These are phyloP conservation scores for Notarius quadriscutis DNA, from an alignment of 2,113 vertebrate genomes.

Conservation along the genomic window DNA sequence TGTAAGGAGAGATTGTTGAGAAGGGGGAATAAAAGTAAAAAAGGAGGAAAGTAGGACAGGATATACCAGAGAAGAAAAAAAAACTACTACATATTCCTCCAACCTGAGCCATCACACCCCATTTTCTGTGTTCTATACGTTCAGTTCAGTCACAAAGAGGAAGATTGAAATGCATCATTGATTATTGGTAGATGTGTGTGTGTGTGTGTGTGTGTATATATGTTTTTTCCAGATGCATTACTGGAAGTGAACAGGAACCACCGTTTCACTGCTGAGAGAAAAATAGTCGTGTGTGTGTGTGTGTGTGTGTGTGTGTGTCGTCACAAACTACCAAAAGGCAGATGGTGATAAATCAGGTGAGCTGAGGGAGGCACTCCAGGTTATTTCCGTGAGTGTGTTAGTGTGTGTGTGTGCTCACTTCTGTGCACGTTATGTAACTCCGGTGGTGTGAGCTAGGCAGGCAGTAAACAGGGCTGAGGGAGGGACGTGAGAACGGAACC, in stretches of 20 bases:
- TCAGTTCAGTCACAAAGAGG: not conserved
- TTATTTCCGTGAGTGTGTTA: conserved; percentile 49
- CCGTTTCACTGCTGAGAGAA: not conserved
- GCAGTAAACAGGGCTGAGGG: conserved; percentile 43
- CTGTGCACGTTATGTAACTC: conserved; percentile 45
- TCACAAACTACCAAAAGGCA: conserved; percentile 42
- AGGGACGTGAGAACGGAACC: conserved; percentile 50
- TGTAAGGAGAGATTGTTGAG: conserved; percentile 68
- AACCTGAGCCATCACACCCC: not conserved
- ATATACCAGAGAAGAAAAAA: conserved; percentile 62
- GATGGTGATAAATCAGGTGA: conserved; percentile 64
- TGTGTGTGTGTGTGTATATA: no score
- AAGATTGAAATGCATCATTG: not conserved
- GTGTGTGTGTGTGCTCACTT: conserved; percentile 13
- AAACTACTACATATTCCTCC: conserved; percentile 44
- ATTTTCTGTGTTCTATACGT: not conserved
- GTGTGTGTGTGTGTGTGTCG: conserved; percentile 16
- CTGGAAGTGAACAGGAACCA: not conserved
- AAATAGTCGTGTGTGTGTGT: conserved; percentile 9
- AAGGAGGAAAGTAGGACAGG: conserved; percentile 67
- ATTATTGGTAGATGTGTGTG: not conserved
- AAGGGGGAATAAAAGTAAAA: conserved; percentile 18
- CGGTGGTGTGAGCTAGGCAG: conserved; percentile 43
- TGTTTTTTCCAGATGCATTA: not conserved
- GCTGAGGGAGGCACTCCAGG: conserved; percentile 54